Base-by-base conservation (phyloP, 2,888 invertebrate genomes). In the Eledona agricola region DNA sequence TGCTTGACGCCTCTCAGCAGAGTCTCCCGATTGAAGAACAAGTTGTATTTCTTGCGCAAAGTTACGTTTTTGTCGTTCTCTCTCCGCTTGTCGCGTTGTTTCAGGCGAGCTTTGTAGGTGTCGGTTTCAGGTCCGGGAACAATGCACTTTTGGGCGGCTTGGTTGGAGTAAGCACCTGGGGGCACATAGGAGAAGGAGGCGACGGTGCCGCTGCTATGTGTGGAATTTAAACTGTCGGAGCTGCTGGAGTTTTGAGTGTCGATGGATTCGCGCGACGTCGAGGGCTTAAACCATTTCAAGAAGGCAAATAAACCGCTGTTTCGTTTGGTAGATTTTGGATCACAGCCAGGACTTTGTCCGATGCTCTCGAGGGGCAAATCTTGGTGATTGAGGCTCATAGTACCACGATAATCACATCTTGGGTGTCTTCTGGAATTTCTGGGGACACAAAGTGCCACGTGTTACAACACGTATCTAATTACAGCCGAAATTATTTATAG, bases 241-340 rank as follows among this genome's bases (percentile, higher is more conserved):
- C 83, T 82, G 55, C 81, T 80, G 32, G 78, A 68, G 55, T 60
- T 64, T 31, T 60, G 58, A 45, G 65, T 63, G 53, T 67, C 63
- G 42, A 75, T 70, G 54, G 75, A 74, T 64, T 76, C 77, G 25
- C 71, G 69, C 22, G 74, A 74, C 34, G 68, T 58, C 46, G 78
- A 70, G 35, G 84, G 83, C 58, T 84, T 85, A 71, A 89, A 83
- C 89, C 89, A 89, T 76, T 83, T 84, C 70, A 89, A 81, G 69
- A 89, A 79, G 46, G 88, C 85, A 68, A 83, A 82, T 58, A 81
- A 72, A 46, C 78, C 80, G 69, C 76, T 79, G 67, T 76, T 76
- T 54, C 77, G 69, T 63, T 76, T 76, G 47, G 69, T 58, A 47
- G 67, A 46, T 71, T 69, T 73, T 75, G 75, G 74, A 72, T 73